Conservation (phyloP, 2,113 vertebrate species). For the Sebastes schlegelii region DNA sequence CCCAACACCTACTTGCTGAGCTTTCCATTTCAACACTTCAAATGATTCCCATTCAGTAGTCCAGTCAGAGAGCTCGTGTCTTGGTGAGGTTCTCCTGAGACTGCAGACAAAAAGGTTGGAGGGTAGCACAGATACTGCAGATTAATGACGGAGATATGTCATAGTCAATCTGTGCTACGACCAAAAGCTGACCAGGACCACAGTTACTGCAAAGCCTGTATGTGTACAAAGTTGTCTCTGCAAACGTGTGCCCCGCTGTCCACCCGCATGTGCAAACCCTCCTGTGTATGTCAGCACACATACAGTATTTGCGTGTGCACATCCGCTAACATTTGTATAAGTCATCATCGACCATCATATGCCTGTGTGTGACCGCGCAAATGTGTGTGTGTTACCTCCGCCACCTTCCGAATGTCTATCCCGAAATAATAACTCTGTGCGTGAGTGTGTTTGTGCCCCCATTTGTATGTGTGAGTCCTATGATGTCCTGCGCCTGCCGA, state of each 20-base stretch:
- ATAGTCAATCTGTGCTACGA: constrained; percentile 34
- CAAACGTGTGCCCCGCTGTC: constrained; percentile 20
- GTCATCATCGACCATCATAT: constrained; percentile 7
- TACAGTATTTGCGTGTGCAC: constrained; percentile 4
- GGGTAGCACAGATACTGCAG: constrained; percentile 29
- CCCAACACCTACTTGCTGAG: not conserved
- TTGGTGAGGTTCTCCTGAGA: constrained; percentile 29
- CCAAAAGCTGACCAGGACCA: constrained; percentile 43
- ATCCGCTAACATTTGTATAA: constrained; percentile 29
- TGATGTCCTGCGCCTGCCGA: constrained; percentile 64
- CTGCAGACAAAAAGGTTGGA: constrained; percentile 32
- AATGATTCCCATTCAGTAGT: constrained; percentile 5
- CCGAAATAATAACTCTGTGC: constrained; percentile 43
- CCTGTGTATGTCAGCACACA: constrained; percentile 15
- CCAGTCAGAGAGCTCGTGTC: not conserved
- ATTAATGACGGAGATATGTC: constrained; percentile 59
- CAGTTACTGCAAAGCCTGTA: constrained; percentile 11
- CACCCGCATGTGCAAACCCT: constrained; percentile 33
- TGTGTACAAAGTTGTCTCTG: constrained; percentile 17
- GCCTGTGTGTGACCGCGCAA: not conserved
- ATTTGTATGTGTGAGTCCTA: constrained; percentile 53
- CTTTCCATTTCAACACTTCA: constrained; percentile 9
- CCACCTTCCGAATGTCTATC: not conserved
- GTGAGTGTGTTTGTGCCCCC: not conserved
- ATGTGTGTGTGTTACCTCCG: constrained; percentile 5